A percentile compares a stretch with the other conserved stretches of the same genome.
Evolutionary conservation across 1,140 invertebrate species (phyloP).

Genomic region (Cyclina sinensis): DNA sequence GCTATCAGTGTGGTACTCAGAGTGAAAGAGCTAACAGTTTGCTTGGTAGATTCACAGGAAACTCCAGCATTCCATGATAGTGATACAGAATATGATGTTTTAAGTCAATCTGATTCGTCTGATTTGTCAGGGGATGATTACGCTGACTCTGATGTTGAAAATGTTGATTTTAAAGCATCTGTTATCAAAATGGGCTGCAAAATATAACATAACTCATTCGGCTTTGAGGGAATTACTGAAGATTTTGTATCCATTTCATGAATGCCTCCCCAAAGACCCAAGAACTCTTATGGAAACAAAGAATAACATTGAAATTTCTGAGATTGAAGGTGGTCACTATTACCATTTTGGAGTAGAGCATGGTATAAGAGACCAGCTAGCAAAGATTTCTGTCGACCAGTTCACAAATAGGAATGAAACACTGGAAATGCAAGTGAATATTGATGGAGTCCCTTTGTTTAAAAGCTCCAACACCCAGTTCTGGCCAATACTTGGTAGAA

Average conservation of each 20-base stretch:
- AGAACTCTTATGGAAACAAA: slow-evolving; percentile 63
- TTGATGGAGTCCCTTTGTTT: slow-evolving; percentile 25
- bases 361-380: slow-evolving; percentile 8
- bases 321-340: slow-evolving; percentile 65
- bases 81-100: not conserved
- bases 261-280: slow-evolving; percentile 68
- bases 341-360: slow-evolving; percentile 67
- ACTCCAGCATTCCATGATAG: not conserved
- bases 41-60: not conserved
- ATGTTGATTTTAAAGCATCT: not conserved
- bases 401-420: slow-evolving; percentile 5
- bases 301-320: slow-evolving; percentile 29
- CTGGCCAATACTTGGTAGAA: slow-evolving; percentile 35
- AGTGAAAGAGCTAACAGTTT: not conserved
- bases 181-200: slow-evolving; percentile 31
- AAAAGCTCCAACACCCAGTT: slow-evolving; percentile 46
- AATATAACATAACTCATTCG: slow-evolving; percentile 49
- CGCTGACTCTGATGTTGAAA: not conserved
- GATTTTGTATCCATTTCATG: slow-evolving; percentile 44
- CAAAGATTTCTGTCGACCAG: not conserved
- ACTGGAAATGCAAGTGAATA: slow-evolving; percentile 34
- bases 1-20: not conserved
- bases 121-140: not conserved
- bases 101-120: not conserved
- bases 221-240: slow-evolving; percentile 49